Evolutionary conservation across 2,888 invertebrate species (phyloP), one percentile per base, ranked within the genome.

Genomic region (Pterostichus madidus): DNA sequence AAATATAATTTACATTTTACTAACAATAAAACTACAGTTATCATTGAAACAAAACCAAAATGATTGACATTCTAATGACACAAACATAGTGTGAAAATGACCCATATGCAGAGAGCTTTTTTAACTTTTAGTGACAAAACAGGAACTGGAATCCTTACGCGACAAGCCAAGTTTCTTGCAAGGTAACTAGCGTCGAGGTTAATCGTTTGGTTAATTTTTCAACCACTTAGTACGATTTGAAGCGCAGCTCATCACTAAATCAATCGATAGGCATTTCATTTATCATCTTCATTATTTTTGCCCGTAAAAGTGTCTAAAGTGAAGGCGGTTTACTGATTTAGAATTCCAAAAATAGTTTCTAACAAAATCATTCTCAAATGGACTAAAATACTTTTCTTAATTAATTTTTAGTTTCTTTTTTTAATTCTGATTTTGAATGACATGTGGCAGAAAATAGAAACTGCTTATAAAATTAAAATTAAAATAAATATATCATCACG

Each of bases 61-160:
- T 52, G 5, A 46, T 46, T 46, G 4, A 46, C 46, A n/a, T 46
- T 11, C 46, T 2, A 39, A 39, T 3, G 39, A 6, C 39, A 39
- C 39, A 39, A 39, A 3, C 8, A 6, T 5, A 39, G 39, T 39
- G 39, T 39, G 8, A 7, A 6, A 39, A 39, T 39, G 39, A 39
- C 39, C 39, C 39, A 39, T 39, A 39, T 39, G 39, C 39, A 39
- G 8, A 39, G 39, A 39, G 39, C 13, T 13, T 80, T 68, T 35
- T 52, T 52, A 52, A 49, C 24, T 83, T 83, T 52, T 77, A 83
- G 77, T 83, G 61, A 61, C 77, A 64, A 83, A 83, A 52, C 77
- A 83, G 32, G 83, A 82, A 49, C 32, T 77, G 77, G 82, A 82
- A 15, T 13, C 76, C 2, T 68, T 82, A 11, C 61, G 82, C 13